These are phyloP conservation scores for Matsumurasca onukii DNA, from an alignment of 1,140 invertebrate species.

Conservation along the genomic window DNA sequence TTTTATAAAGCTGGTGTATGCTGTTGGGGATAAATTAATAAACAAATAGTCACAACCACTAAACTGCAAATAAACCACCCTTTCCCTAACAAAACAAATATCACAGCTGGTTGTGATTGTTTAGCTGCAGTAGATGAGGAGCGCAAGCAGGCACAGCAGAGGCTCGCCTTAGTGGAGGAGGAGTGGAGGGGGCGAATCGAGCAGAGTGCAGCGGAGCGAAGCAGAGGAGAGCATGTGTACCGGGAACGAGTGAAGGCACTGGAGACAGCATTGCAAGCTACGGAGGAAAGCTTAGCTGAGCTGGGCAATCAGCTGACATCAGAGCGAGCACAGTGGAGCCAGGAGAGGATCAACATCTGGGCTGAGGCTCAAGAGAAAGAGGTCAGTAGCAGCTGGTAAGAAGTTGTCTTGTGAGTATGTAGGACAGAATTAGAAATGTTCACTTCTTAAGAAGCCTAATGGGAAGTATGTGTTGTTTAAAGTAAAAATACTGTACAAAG, in stretches of 20 bases:
- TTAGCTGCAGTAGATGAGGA: constrained; percentile 10
- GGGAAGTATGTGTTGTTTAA: neutral
- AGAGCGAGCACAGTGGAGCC: neutral
- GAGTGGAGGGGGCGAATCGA: constrained; percentile 7
- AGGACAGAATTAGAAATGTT: no score
- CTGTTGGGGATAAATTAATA: no score
- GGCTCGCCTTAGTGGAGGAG: neutral
- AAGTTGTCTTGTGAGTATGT: no score
- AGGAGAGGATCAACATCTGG: constrained; percentile 6
- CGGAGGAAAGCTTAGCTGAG: neutral
- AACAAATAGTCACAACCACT: no score
- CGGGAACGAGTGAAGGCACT: neutral
- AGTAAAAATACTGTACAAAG: neutral
- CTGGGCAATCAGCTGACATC: neutral
- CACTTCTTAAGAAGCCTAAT: neutral
- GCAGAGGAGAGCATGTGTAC: constrained; percentile 14
- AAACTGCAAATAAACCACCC: no score
- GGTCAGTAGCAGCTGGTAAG: neutral
- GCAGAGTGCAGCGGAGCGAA: constrained; percentile 4
- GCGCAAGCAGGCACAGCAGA: constrained; percentile 3
- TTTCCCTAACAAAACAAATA: no score
- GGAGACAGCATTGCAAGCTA: neutral
- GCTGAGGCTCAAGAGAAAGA: constrained; percentile 6
- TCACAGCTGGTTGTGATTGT: no score
- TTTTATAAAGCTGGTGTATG: no score